A percentile compares a stretch with the other conserved stretches of the same genome.
Evolutionary conservation across 2,797 vertebrate genomes (phyloP).

Genomic region (Rhadinocentrus ornatus): DNA sequence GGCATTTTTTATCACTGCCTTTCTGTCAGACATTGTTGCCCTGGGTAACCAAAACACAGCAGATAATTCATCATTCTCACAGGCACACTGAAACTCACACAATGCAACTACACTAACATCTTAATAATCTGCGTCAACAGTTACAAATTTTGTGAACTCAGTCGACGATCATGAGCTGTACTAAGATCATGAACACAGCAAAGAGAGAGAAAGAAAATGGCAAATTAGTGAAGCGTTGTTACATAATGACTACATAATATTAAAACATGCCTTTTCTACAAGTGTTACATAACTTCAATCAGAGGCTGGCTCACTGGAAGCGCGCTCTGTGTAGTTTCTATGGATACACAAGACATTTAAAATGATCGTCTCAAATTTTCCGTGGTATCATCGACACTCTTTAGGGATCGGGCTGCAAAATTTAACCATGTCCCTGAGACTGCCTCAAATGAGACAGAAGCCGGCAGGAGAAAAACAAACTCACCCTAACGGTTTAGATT

Average conservation of each 20-base stretch:
- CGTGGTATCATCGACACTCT: constrained; percentile 16
- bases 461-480: background rate
- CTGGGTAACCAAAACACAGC: constrained; percentile 72
- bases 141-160: background rate
- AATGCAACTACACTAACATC: constrained; percentile 23
- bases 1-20: constrained; percentile 99
- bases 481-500: background rate
- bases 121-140: constrained; percentile 12
- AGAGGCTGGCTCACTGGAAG: constrained; percentile 53
- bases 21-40: constrained; percentile 94
- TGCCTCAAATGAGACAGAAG: background rate
- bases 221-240: constrained; percentile 50
- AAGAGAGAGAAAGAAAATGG: background rate
- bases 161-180: background rate
- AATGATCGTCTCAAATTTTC: constrained; percentile 27
- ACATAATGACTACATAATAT: constrained; percentile 74
- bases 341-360: constrained; percentile 74
- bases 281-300: constrained; percentile 81
- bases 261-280: constrained; percentile 69
- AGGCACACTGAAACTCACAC: constrained; percentile 24
- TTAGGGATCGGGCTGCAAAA: constrained; percentile 3
- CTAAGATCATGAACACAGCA: background rate
- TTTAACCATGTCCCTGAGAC: background rate
- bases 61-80: constrained; percentile 54
- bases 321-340: constrained; percentile 80